A percentile compares a stretch with the other conserved stretches of the same genome.
These are phyloP conservation scores for Leptinotarsa juncta DNA, from an alignment of 2,888 invertebrate species.

Conservation along the genomic window DNA sequence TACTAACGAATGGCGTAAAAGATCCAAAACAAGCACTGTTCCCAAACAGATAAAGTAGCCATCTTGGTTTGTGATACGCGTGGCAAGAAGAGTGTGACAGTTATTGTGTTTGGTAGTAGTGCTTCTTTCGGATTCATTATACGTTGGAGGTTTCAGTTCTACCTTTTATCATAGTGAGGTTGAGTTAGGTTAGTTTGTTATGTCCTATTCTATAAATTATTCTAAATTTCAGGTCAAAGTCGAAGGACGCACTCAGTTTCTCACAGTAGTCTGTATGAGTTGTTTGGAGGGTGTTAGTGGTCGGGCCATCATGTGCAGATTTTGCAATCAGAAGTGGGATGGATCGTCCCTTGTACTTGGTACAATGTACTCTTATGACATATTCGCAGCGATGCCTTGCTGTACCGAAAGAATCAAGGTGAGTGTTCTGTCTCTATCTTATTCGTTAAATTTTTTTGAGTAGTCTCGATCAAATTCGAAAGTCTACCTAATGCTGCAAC, in stretches of 20 bases:
- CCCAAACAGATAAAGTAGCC: too few relatives aligned
- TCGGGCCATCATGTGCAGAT: constrained; percentile 83
- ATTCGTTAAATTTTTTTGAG: too few relatives aligned
- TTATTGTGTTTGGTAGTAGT: too few relatives aligned
- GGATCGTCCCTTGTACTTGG: constrained; percentile 94
- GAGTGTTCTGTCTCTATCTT: constrained; percentile 54
- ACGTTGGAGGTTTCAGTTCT: too few relatives aligned
- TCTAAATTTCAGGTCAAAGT: constrained; percentile 80
- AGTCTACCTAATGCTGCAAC: too few relatives aligned
- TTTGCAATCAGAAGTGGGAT: constrained; percentile 90
- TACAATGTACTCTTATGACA: constrained; percentile 98
- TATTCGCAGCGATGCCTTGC: constrained; percentile 97
- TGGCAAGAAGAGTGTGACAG: too few relatives aligned
- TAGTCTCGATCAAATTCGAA: too few relatives aligned
- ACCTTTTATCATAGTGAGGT: too few relatives aligned
- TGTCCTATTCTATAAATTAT: not conserved
- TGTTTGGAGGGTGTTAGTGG: constrained; percentile 88
- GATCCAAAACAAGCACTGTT: too few relatives aligned
- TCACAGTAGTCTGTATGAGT: constrained; percentile 95
- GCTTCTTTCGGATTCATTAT: too few relatives aligned
- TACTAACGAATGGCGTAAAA: too few relatives aligned
- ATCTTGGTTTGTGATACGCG: too few relatives aligned
- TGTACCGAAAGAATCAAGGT: constrained; percentile 94
- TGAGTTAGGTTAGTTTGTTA: not conserved
- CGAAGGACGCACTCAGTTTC: constrained; percentile 89